Evolutionary conservation across 2,113 vertebrate species (phyloP), one percentile per base, ranked within the genome.

Genomic region (Orthonyx spaldingii): DNA sequence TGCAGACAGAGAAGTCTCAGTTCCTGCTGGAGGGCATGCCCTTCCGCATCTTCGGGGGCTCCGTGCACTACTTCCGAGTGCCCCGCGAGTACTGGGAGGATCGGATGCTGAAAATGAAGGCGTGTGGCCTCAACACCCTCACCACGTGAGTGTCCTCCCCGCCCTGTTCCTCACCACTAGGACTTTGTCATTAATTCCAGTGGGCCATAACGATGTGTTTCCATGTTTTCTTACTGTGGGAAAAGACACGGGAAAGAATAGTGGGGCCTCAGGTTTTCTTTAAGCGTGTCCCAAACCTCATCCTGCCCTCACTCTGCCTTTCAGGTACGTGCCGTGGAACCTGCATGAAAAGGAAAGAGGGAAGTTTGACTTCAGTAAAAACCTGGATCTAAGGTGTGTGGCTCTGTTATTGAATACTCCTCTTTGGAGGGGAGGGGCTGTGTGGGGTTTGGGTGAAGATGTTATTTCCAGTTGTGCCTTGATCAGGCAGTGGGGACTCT

Each of bases 41-140:
- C 37, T 97, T 98, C 92, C 96, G 97, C 28, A 98, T 99, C 16
- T 92, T 99, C 0, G 98, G 98, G 15, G 99, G 99, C 4, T 99
- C 99, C 4, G 71, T 99, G 87, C 99, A 99, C 95, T 99, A 99
- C 35, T 99, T 99, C 97, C 98, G 98, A 18, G 97, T 99, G 50
- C 99, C 98, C 50, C 96, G 94, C 59, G 98, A 98, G 8, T 99
- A 99, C 96, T 99, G 99, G 99, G 98, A 95, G 61, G 99, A 99
- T 88, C 98, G 99, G 5, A 87, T 99, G 98, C 87, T 98, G 39
- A 99, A 99, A 92, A 98, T 99, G 98, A 99, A 98, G 94, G 98
- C 99, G 1, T 99, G 99, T 35, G 99, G 99, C 78, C 95, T 99
- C 78, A 99, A 99, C 96, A 99, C 99, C 21, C 98, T 99, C 84